Evolutionary conservation across 2,797 vertebrate species (phyloP).

Genomic region (Tokudaia muenninki): DNA sequence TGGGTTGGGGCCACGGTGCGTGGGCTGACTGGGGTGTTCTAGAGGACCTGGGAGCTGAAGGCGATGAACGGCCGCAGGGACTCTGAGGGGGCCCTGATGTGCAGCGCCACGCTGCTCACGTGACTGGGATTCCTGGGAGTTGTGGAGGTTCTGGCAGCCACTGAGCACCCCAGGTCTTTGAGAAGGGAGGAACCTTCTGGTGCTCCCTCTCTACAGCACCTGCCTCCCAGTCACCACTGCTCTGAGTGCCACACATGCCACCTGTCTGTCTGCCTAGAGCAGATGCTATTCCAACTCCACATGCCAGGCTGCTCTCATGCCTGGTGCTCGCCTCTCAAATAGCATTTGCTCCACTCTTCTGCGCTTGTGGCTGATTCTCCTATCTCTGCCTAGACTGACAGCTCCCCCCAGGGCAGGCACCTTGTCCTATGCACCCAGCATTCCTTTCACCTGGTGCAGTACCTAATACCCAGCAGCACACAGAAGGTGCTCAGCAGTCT

Average conservation of each 20-base stretch:
- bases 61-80: background rate
- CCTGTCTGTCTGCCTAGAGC: background rate
- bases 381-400: background rate
- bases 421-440: background rate
- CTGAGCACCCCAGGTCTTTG: background rate
- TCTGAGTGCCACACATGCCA: background rate
- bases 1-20: too few relatives aligned
- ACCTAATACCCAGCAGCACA: background rate
- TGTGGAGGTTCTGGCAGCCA: background rate
- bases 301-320: background rate
- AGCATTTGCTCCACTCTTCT: accelerated
- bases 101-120: too few relatives aligned
- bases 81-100: background rate
- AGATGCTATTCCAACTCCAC: background rate
- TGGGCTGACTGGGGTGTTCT: background rate
- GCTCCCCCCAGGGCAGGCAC: background rate
- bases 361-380: background rate
- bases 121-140: background rate
- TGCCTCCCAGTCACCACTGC: background rate
- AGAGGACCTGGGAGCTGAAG: background rate
- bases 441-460: background rate
- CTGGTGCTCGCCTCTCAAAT: background rate
- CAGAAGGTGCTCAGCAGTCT: background rate
- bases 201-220: background rate
- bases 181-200: background rate